phyloP scores from a whole-genome alignment of 2,888 invertebrate genomes.

The Himalopsyche anomala region DNA sequence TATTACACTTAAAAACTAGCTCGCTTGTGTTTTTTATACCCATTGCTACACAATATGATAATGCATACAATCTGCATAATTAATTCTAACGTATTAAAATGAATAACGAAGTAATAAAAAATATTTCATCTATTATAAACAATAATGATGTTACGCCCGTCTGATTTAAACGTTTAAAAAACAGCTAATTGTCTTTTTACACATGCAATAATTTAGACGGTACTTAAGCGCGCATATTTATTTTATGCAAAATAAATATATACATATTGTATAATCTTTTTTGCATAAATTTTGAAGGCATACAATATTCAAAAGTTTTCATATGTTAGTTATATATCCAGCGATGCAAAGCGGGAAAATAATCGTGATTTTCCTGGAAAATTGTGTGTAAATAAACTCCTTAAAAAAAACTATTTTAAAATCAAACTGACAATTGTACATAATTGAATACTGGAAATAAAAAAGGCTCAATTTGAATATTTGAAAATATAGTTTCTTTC shows the following conservation, averaged over 20 bases:
- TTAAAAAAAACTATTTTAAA: no score
- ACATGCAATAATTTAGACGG: slow-evolving; percentile 3
- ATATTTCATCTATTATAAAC: background rate
- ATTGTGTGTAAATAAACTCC: no score
- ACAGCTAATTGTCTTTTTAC: slow-evolving; percentile 1
- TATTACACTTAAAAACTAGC: no score
- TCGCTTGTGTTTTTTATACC: no score
- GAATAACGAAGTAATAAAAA: background rate
- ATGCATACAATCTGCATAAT: background rate
- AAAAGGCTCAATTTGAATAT: no score
- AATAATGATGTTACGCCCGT: background rate
- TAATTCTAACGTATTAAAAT: background rate
- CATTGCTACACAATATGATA: no score
- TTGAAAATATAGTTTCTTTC: no score
- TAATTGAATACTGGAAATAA: no score
- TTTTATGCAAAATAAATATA: slow-evolving; percentile 1
- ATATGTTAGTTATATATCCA: no score
- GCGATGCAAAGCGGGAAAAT: no score
- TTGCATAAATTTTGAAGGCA: background rate
- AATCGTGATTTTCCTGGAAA: no score
- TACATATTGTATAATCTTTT: background rate
- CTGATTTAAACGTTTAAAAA: slow-evolving; percentile 8
- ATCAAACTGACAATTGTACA: no score
- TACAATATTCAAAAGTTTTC: background rate
- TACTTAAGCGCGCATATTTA: background rate